Conservation (phyloP, 1,140 invertebrate species). For the Zaprionus tsacasi region DNA sequence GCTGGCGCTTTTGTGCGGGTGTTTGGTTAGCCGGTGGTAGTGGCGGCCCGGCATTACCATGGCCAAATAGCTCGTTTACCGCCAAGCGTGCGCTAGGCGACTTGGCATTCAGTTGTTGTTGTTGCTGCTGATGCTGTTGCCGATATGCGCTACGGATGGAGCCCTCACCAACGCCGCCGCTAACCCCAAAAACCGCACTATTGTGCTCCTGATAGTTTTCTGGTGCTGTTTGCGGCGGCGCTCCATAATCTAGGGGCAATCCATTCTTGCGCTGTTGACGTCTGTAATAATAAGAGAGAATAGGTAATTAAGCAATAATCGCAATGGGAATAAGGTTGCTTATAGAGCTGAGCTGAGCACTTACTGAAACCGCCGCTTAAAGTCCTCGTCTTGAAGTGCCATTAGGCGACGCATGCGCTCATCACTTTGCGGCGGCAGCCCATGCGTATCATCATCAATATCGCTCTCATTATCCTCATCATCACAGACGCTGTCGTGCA, state of each 20-base stretch:
- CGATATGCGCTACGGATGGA: constrained; percentile 71
- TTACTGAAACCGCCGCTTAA: constrained; percentile 83
- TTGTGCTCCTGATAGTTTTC: constrained; percentile 63
- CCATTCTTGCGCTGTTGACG: constrained; percentile 77
- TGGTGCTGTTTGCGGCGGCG: constrained; percentile 39
- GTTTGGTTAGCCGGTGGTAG: constrained; percentile 81
- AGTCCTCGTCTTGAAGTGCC: constrained; percentile 85
- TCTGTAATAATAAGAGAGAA: constrained; percentile 26
- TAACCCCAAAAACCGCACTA: constrained; percentile 83
- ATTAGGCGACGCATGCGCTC: constrained; percentile 80
- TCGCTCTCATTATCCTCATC: constrained; percentile 77
- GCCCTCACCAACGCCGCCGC: constrained; percentile 83
- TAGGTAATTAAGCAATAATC: not conserved
- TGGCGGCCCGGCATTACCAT: constrained; percentile 69
- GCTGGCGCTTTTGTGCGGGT: constrained; percentile 75
- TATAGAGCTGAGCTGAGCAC: constrained; percentile 19
- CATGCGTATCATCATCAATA: constrained; percentile 70
- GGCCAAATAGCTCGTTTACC: constrained; percentile 79
- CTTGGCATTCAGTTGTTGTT: constrained; percentile 61
- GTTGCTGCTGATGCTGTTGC: constrained; percentile 67
- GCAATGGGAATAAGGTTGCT: too few relatives aligned
- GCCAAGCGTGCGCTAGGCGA: constrained; percentile 76
- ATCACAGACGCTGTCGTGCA: constrained; percentile 76
- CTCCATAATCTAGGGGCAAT: constrained; percentile 69
- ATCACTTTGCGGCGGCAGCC: constrained; percentile 78